Percentiles rank a stretch among this genome's conserved stretches.
Evolutionary conservation across 1,140 invertebrate species (phyloP).

Genomic region (Metopolophium dirhodum): DNA sequence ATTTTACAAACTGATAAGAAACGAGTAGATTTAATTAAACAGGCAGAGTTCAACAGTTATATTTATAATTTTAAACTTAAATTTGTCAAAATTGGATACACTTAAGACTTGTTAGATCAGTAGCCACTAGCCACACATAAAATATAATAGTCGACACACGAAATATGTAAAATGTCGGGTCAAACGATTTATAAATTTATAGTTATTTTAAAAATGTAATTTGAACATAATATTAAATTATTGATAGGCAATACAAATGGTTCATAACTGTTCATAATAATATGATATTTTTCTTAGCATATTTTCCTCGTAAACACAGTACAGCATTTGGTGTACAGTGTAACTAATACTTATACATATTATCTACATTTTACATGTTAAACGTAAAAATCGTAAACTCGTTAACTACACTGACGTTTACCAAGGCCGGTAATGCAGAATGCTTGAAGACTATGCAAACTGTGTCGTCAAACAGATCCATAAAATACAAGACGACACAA

Average conservation of each 20-base stretch:
- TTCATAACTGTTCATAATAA: not conserved
- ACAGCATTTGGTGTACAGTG: not conserved
- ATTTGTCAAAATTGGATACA: not conserved
- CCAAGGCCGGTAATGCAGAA: not conserved
- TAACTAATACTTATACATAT: not conserved
- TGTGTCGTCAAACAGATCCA: not conserved
- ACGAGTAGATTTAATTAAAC: not conserved
- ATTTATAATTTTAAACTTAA: not conserved
- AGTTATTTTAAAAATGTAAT: not conserved
- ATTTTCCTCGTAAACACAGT: not conserved
- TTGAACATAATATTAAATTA: not conserved
- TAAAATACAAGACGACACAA: not conserved
- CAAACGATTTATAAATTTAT: not conserved
- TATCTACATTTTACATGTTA: not conserved
- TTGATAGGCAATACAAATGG: not conserved
- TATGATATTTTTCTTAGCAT: not conserved
- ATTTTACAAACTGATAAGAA: not conserved
- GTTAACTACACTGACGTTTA: not conserved
- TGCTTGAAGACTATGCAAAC: not conserved
- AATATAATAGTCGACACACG: not conserved
- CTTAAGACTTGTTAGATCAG: not conserved
- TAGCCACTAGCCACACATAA: not conserved
- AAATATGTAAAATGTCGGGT: not conserved
- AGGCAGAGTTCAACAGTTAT: not conserved
- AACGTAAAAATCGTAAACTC: not conserved